phyloP scores from a whole-genome alignment of 2,797 vertebrate species.

The Oreochromis grahami region DNA sequence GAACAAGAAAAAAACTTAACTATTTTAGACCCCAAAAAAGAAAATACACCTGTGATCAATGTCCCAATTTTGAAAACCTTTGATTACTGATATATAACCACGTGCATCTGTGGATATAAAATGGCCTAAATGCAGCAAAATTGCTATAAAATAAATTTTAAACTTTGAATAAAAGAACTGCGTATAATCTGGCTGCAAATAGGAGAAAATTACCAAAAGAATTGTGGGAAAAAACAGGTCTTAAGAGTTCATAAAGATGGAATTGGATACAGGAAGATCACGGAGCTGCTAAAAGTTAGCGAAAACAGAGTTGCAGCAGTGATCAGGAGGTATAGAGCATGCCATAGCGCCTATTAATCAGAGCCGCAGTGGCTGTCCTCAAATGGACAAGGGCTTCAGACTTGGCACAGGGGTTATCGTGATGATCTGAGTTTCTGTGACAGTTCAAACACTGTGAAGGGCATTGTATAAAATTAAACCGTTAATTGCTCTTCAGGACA shows the following conservation, averaged over 20 bases:
- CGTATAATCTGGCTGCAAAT: neutral
- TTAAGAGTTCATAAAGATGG: neutral
- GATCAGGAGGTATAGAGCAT: neutral
- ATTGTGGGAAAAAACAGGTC: accelerated
- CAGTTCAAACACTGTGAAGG: neutral
- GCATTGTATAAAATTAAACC: neutral
- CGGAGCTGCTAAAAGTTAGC: neutral
- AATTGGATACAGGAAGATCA: neutral
- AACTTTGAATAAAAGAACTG: neutral
- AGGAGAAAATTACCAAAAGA: neutral
- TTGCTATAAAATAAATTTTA: neutral
- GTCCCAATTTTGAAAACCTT: neutral
- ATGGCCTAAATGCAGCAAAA: neutral
- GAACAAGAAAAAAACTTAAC: neutral
- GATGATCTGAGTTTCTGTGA: neutral
- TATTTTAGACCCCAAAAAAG: neutral
- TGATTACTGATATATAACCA: neutral
- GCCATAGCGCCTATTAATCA: neutral
- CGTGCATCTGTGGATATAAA: neutral
- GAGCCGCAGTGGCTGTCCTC: neutral
- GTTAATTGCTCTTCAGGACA: neutral
- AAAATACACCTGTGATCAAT: neutral
- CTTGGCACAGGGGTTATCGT: neutral
- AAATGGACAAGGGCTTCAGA: neutral
- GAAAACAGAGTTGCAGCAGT: neutral